These are phyloP conservation scores for Ceratitis capitata DNA, from an alignment of 1,140 invertebrate genomes.

Conservation along the genomic window DNA sequence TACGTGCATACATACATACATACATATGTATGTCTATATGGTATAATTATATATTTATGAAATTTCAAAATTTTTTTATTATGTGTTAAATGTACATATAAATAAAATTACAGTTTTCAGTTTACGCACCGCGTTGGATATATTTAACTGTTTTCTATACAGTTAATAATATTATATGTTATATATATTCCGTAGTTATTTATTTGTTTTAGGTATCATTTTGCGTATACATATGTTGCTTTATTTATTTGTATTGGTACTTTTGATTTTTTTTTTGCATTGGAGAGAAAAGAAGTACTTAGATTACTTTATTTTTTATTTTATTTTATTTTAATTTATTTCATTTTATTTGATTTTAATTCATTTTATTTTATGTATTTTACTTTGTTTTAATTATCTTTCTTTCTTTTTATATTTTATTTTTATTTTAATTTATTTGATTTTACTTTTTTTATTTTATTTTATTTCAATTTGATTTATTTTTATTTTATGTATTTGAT, in stretches of 20 bases:
- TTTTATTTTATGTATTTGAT: background rate
- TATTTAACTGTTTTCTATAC: background rate
- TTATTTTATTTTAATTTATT: background rate
- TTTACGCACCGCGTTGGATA: background rate
- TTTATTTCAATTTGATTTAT: background rate
- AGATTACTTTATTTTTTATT: background rate
- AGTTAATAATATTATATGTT: background rate
- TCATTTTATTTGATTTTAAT: background rate
- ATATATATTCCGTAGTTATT: background rate
- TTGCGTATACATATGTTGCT: constrained; percentile 33
- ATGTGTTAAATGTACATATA: background rate
- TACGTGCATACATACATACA: background rate
- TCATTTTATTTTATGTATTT: background rate
- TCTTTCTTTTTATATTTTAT: too few species aligned
- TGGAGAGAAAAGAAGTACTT: background rate
- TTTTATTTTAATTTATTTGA: too few species aligned
- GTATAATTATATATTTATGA: background rate
- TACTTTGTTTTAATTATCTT: too few species aligned
- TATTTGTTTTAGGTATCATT: background rate
- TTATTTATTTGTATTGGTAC: background rate
- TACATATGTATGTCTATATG: too few species aligned
- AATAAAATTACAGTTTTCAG: background rate
- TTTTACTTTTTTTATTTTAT: background rate
- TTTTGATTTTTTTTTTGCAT: background rate
- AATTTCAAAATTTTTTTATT: constrained; percentile 3